Evolutionary conservation across 2,797 vertebrate genomes (phyloP).

Genomic region (Mormyrops attenuatus): DNA sequence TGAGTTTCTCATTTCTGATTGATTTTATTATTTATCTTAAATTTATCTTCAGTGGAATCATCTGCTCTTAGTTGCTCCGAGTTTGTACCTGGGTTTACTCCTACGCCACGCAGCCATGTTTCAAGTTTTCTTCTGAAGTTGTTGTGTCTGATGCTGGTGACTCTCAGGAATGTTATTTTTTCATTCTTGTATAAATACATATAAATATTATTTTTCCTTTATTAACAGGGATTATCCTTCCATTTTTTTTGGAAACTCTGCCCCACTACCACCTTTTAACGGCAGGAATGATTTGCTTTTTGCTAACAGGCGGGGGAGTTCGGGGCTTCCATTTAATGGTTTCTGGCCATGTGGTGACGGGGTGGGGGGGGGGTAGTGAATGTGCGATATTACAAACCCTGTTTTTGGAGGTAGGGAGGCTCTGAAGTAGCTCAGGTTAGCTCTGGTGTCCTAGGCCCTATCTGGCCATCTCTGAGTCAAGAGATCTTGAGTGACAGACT

Average conservation of each 20-base stretch:
- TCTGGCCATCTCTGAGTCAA: background rate
- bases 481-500: background rate
- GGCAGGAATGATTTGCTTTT: background rate
- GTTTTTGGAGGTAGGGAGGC: background rate
- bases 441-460: background rate
- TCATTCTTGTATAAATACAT: background rate
- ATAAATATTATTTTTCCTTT: background rate
- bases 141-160: background rate
- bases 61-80: background rate
- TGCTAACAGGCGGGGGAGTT: background rate
- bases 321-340: background rate
- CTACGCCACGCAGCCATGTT: no score
- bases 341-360: background rate
- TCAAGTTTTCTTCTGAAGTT: background rate
- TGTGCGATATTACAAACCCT: background rate
- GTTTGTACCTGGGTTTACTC: background rate
- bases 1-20: conserved; percentile 5
- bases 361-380: no score
- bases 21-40: background rate
- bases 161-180: background rate
- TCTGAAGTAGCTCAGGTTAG: background rate
- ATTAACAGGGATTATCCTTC: background rate
- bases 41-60: background rate
- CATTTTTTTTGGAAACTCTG: background rate
- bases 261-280: background rate